Evolutionary conservation across 53 echinoderm and acorn worm species (phyloP).

Genomic region (Antedon mediterranea): DNA sequence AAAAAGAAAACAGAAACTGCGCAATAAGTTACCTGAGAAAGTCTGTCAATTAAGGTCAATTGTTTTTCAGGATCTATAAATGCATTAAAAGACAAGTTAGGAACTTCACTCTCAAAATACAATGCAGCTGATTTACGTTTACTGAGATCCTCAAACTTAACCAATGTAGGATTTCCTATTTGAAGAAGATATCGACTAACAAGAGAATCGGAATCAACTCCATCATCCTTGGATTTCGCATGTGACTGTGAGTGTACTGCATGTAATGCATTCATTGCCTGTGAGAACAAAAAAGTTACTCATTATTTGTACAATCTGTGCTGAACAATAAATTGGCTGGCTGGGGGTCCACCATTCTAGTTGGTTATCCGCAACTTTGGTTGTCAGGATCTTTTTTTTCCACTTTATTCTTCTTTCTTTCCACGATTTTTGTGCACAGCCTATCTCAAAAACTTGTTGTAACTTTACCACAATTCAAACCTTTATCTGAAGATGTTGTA

Average conservation of each 20-base stretch:
- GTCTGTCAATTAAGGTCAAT: constrained; percentile 19
- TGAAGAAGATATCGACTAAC: background rate
- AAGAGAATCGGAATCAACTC: background rate
- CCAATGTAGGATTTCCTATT: background rate
- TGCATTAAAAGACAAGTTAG: constrained; percentile 5
- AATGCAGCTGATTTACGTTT: background rate
- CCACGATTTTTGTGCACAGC: no score
- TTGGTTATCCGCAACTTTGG: no score
- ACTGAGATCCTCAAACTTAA: background rate
- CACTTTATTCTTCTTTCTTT: no score
- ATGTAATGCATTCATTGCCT: constrained; percentile 16
- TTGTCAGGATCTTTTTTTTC: no score
- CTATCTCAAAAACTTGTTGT: no score
- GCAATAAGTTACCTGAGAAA: constrained; percentile 44
- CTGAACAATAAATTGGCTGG: no score
- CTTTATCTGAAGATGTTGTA: no score
- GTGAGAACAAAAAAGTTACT: background rate
- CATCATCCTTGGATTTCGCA: background rate
- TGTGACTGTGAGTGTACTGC: background rate
- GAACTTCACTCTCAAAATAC: background rate
- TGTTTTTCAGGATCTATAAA: constrained; percentile 26
- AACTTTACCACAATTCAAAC: no score
- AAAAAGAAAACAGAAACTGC: background rate
- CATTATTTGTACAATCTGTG: no score
- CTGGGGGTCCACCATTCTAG: no score